Conservation (phyloP, 2,113 vertebrate genomes). For the Pluvianellus socialis region DNA sequence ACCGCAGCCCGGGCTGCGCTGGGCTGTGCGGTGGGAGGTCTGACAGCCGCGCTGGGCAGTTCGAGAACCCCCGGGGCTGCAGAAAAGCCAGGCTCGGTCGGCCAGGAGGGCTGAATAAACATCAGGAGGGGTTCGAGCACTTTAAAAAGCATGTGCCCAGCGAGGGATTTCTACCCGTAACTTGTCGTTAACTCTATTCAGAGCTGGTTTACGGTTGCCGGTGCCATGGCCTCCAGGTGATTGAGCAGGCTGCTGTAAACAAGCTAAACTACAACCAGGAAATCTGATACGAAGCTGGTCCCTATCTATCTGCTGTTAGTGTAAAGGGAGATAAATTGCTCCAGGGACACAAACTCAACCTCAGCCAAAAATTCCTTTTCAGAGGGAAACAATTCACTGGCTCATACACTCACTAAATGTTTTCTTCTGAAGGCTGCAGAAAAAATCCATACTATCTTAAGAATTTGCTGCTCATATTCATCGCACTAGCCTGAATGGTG, state of each 20-base stretch:
- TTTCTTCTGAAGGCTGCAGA: conserved; percentile 25
- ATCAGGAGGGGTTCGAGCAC: neutral
- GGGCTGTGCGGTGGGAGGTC: accelerated
- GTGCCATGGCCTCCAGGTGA: neutral
- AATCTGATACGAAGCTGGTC: neutral
- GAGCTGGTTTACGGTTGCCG: neutral
- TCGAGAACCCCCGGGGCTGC: neutral
- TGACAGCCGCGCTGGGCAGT: accelerated
- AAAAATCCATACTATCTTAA: conserved; percentile 25
- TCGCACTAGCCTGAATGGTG: neutral
- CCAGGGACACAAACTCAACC: neutral
- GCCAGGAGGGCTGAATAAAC: neutral
- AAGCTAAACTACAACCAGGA: neutral
- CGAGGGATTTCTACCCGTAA: accelerated
- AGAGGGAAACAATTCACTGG: neutral
- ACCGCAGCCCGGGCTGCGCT: accelerated
- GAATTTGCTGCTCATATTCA: neutral
- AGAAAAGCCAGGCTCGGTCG: neutral
- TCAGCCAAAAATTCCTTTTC: conserved; percentile 14
- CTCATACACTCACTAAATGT: neutral
- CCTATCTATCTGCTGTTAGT: neutral
- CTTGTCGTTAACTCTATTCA: neutral
- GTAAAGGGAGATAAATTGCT: neutral
- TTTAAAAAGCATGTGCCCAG: neutral
- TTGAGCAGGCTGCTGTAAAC: neutral